Conservation (phyloP, 2,888 invertebrate genomes). For the Hydraecia micacea region DNA sequence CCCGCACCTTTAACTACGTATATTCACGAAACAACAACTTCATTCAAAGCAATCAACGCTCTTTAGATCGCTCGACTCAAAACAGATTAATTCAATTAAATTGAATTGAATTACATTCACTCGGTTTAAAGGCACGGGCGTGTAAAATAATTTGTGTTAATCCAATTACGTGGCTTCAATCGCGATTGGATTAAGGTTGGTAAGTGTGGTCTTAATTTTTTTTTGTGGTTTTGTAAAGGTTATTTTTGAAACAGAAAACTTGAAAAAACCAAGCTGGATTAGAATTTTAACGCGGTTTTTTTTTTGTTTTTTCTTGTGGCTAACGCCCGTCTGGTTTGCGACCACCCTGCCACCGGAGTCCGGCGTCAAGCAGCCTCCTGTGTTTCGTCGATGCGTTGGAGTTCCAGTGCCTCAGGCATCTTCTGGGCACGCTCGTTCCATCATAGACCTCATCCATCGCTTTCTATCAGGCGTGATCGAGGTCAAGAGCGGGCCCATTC, state of each 20-base stretch:
- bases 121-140: conserved; percentile 47
- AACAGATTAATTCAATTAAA: conserved; percentile 63
- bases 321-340: no score
- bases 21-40: conserved; percentile 47
- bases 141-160: conserved; percentile 63
- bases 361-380: no score
- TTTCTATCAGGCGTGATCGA: no score
- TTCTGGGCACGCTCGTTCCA: no score
- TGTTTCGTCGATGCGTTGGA: background rate
- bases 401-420: no score
- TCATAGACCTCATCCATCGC: no score
- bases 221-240: background rate
- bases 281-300: background rate
- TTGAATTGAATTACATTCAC: conserved; percentile 64
- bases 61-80: conserved; percentile 44
- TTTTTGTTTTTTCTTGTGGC: no score
- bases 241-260: background rate
- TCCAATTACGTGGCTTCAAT: conserved; percentile 57
- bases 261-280: background rate
- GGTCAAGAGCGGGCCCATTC: no score
- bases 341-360: no score
- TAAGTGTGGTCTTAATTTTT: conserved; percentile 36
- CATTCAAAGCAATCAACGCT: conserved; percentile 64
- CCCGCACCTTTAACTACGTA: conserved; percentile 22
- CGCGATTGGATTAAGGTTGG: conserved; percentile 52